Base-by-base conservation (phyloP, 2,888 invertebrate genomes). In the Lamellibrachia satsuma region DNA sequence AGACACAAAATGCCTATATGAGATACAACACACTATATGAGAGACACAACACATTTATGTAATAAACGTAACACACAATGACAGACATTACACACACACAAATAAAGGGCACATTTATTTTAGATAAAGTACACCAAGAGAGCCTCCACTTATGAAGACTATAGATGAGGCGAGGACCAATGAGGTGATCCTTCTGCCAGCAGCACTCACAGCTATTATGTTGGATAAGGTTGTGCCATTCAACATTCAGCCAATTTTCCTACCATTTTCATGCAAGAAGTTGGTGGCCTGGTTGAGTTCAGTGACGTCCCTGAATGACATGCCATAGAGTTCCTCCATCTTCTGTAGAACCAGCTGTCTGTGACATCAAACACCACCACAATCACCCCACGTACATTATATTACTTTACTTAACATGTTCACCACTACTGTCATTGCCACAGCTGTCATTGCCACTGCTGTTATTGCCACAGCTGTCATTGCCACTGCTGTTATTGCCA, bases 251-350 rank as follows among this genome's bases (percentile, higher is more conserved):
- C 15, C 39, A 27, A 52, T 22, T 52, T 51, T 51, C 11, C 94
- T 95, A 97, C 98, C 99, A 96, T 99, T 99, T 95, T 99, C 99
- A 96, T 99, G 99, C 1, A 99, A 97, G 97, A 99, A 99, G 96
- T 99, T 97, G 0, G 99, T 99, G 0, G 99, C 99, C 96, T 99
- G 99, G 95, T 98, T 98, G 92, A 99, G 96, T 96, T 99, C 99
- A 0, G 98, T 98, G 11, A 97, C 97, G 97, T 98, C 99, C n/a
- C 99, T 97, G 96, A 98, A 98, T 93, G 97, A 97, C 91, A 98
- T 97, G 93, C 97, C 97, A 94, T 97, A 97, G 93, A 97, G 97
- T 94, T 97, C 97, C 94, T 98, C 97, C 98, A 97, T 97, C 95
- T 97, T 97, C 52, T 97, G 95, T 93, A 97, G 97, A 0, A 97